Percentiles rank a stretch among this genome's conserved stretches.
These are phyloP conservation scores for Heliconius hewitsoni DNA, from an alignment of 1,140 invertebrate genomes.

Conservation along the genomic window DNA sequence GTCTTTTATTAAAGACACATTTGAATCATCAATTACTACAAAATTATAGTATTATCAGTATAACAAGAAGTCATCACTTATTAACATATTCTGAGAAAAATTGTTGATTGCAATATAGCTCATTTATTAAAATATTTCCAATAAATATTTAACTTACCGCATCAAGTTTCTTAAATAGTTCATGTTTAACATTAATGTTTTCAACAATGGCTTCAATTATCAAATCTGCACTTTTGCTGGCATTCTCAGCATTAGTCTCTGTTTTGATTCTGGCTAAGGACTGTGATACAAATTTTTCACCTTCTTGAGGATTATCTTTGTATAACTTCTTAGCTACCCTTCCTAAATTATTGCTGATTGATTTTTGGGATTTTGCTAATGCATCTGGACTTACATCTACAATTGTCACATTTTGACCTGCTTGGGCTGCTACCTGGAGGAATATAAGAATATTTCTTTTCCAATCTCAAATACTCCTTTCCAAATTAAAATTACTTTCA, in stretches of 20 bases:
- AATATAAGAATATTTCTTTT: constrained; percentile 16
- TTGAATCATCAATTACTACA: too few species aligned
- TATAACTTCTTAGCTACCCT: constrained; percentile 91
- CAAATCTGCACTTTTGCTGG: constrained; percentile 87
- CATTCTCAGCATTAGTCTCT: constrained; percentile 82
- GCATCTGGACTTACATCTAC: constrained; percentile 88
- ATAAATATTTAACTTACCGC: constrained; percentile 53
- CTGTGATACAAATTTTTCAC: constrained; percentile 85
- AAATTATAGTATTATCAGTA: too few species aligned
- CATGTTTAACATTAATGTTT: constrained; percentile 90
- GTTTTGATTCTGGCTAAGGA: constrained; percentile 84
- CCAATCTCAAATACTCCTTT: not conserved
- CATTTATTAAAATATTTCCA: not conserved
- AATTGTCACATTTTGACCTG: constrained; percentile 88
- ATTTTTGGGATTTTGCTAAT: constrained; percentile 86
- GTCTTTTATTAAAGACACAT: too few species aligned
- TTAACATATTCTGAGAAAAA: too few species aligned
- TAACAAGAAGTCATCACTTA: too few species aligned
- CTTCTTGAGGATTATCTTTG: constrained; percentile 85
- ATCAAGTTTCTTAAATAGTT: constrained; percentile 87
- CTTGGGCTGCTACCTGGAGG: constrained; percentile 88
- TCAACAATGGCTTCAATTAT: constrained; percentile 95
- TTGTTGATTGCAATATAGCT: too few species aligned
- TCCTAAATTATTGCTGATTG: constrained; percentile 86
- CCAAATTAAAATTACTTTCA: too few species aligned